Evolutionary conservation across 2,888 invertebrate genomes (phyloP), one percentile per base, ranked within the genome.

Genomic region (Netelia melanura): DNA sequence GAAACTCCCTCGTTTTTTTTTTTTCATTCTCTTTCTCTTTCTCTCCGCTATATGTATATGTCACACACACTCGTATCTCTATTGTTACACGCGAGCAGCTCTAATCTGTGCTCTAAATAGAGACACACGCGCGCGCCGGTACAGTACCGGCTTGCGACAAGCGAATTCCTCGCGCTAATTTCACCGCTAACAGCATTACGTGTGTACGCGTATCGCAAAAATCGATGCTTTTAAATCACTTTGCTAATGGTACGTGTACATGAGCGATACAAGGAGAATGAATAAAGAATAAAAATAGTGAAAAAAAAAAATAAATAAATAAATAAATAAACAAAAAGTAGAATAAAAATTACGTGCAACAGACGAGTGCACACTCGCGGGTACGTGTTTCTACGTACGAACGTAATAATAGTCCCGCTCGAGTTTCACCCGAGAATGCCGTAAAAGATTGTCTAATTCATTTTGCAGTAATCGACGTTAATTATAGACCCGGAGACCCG

Each of bases 61-160:
- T 54, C 67, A 61, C 43, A 61, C 61, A 58, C 14, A 21, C n/a
- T n/a, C 21, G 21, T 14, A 25, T 77, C 25, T 44, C 77, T 78
- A 78, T 81, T 78, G 84, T 78, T 81, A 74, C 72, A 68, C 25
- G 68, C 77, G 68, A 72, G 71, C 75, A 78, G 78, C 74, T 81
- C 74, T 52, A 58, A 65, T 81, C 64, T 64, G 48, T 81, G 84
- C 70, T 84, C 84, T 38, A 75, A 78, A 84, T 84, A 78, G 81
- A 77, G 76, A 72, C 65, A 70, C 58, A 48, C n/a, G 65, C n/a
- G 43, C 21, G 21, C 38, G 38, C 14, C 56, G 25, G n/a, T n/a
- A 17, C n/a, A 44, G 23, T 30, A 67, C 62, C 9, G n/a, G 74
- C 80, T 72, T 67, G 80, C 56, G 62, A 74, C 74, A 48, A 64